These are phyloP conservation scores for Villa cingulata DNA, from an alignment of 2,888 invertebrate species.

Conservation along the genomic window DNA sequence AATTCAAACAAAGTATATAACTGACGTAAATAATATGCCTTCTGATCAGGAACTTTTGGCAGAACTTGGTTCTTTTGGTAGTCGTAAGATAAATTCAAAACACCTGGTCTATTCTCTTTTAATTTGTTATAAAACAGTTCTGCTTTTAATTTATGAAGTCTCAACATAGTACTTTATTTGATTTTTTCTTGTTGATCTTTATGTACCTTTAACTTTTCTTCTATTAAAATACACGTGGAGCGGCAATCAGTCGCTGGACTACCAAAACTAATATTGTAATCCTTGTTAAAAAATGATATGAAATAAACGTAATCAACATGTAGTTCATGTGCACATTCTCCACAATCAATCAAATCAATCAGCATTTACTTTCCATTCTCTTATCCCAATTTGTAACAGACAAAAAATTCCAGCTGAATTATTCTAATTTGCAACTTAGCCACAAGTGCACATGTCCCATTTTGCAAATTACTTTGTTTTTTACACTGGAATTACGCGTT, in stretches of 20 bases:
- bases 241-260: not conserved
- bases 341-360: not conserved
- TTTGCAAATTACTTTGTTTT: too few relatives aligned
- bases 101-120: not conserved
- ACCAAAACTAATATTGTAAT: not conserved
- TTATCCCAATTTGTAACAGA: too few relatives aligned
- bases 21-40: too few relatives aligned
- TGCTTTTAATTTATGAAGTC: not conserved
- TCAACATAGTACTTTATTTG: not conserved
- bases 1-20: not conserved
- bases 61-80: not conserved
- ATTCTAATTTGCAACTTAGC: too few relatives aligned
- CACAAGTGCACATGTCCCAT: too few relatives aligned
- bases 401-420: too few relatives aligned
- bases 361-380: not conserved
- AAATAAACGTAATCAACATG: too few relatives aligned
- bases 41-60: too few relatives aligned
- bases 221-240: not conserved
- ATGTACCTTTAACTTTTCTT: not conserved
- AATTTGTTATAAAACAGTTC: not conserved
- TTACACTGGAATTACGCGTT: too few relatives aligned
- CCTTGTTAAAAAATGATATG: not conserved
- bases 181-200: not conserved
- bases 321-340: not conserved
- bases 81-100: not conserved